phyloP scores from a whole-genome alignment of 2,888 invertebrate species.

The Callimorpha dominula region DNA sequence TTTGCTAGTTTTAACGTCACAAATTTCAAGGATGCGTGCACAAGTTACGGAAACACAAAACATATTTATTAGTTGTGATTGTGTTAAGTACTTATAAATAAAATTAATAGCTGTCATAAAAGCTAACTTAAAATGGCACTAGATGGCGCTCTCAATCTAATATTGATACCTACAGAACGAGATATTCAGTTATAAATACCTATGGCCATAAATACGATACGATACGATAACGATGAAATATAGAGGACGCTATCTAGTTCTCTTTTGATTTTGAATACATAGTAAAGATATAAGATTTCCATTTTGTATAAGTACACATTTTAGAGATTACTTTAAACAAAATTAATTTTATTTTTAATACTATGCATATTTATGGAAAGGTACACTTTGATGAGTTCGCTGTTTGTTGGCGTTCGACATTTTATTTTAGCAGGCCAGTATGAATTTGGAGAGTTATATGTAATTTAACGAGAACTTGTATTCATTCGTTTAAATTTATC shows the following conservation, averaged over 20 bases:
- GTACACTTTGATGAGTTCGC: background rate
- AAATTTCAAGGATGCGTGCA: conserved; percentile 95
- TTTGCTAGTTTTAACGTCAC: conserved; percentile 94
- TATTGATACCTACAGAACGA: background rate
- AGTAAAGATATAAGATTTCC: background rate
- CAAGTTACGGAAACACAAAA: conserved; percentile 71
- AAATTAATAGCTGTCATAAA: background rate
- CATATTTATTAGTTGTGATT: conserved; percentile 53
- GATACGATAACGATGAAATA: background rate
- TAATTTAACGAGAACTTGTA: background rate
- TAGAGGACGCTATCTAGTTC: background rate
- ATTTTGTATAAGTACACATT: background rate
- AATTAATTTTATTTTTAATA: background rate
- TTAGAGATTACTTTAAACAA: conserved; percentile 5
- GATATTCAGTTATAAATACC: background rate
- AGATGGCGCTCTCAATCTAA: conserved; percentile 6
- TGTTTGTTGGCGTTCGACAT: background rate
- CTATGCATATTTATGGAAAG: background rate
- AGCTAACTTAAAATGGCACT: background rate
- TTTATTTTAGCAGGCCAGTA: background rate
- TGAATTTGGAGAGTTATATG: background rate
- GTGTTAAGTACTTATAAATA: conserved; percentile 24
- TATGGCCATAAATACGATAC: background rate
- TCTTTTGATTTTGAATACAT: background rate
- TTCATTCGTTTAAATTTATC: background rate